Evolutionary conservation across 2,797 vertebrate genomes (phyloP), one percentile per base, ranked within the genome.

Genomic region (Rallus crepitans): DNA sequence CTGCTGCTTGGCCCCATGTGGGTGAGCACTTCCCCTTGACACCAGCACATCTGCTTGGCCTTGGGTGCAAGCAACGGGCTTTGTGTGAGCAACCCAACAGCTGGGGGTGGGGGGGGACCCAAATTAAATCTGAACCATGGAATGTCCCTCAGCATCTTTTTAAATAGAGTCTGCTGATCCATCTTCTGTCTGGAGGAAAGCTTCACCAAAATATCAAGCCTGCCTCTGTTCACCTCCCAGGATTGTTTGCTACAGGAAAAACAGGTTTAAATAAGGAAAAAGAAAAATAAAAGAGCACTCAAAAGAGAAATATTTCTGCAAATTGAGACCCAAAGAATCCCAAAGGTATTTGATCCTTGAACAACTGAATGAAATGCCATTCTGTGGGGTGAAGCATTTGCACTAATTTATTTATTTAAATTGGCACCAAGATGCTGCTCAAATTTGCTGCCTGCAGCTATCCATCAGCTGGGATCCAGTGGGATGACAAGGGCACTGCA

Each of bases 341-440:
- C 11, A 0, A 84, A 94, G 93, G 86, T 96, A 97, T 96, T 82
- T 95, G 87, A 90, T 95, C 88, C 79, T 89, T 94, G 81, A 94
- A 35, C 0, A 25, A 76, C 75, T 80, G 87, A 94, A 89, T 73
- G 70, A 96, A 83, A 95, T 92, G 91, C 96, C 94, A 94, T 95
- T 96, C 93, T 96, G 81, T 76, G 60, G 86, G 61, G 88, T 30
- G 0, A 95, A 92, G 81, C 76, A 45, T 78, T 91, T 19, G 7
- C 82, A 87, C 73, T 88, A 70, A 66, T 75, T 96, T 95, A 91
- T 96, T 97, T 96, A 95, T 97, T 97, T 95, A 89, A 97, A 94
- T 71, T 96, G 87, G 91, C 85, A 78, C 39, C 2, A 27, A 93
- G 93, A 97, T 4, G 2, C 69, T 78, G 89, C 68, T 94, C 83